phyloP scores from a whole-genome alignment of 2,113 vertebrate species.

The Ciconia boyciana region DNA sequence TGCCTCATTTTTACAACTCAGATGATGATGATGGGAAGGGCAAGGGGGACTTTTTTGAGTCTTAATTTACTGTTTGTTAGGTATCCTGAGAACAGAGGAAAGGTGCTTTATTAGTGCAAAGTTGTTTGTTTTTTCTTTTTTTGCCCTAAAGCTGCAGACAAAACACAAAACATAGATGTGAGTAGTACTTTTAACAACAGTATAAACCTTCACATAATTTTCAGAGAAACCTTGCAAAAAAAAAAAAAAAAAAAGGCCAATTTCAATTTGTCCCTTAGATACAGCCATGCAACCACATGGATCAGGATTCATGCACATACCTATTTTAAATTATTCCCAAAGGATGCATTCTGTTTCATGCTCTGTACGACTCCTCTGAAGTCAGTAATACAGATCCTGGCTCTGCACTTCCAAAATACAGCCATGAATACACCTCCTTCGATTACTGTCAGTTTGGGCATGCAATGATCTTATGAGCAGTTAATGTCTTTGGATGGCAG shows the following conservation, averaged over 20 bases:
- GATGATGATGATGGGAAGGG: neutral
- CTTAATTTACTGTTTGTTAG: neutral
- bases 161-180: neutral
- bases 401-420: neutral
- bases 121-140: neutral
- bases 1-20: neutral
- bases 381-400: neutral
- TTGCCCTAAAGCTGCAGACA: neutral
- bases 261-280: neutral
- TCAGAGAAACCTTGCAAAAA: neutral
- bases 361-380: neutral
- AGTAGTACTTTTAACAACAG: neutral
- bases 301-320: neutral
- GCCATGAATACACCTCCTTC: neutral
- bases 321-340: slow-evolving; percentile 8
- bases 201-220: neutral
- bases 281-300: neutral
- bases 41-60: neutral
- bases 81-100: neutral
- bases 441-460: neutral
- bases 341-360: neutral
- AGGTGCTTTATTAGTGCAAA: neutral
- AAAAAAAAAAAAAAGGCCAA: neutral
- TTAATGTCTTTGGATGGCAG: neutral
- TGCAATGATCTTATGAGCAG: neutral